A percentile compares a stretch with the other conserved stretches of the same genome.
Evolutionary conservation across 2,888 invertebrate species (phyloP).

Genomic region (Pyrochroa serraticornis): DNA sequence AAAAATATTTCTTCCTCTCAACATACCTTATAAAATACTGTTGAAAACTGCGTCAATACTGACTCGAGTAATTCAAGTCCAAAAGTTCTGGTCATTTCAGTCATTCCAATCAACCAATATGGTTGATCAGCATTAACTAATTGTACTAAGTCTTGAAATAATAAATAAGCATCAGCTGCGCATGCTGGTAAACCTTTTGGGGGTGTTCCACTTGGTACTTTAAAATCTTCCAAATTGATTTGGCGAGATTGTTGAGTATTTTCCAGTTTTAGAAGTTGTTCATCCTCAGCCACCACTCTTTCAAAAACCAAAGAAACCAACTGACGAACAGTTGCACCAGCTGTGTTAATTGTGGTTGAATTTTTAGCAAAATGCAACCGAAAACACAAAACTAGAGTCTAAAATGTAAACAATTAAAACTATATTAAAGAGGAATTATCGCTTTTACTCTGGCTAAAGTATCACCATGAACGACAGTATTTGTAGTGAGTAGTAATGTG

Average conservation of each 20-base stretch:
- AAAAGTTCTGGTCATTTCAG: slow-evolving; percentile 96
- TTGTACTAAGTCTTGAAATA: slow-evolving; percentile 97
- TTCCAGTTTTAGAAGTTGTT: slow-evolving; percentile 54
- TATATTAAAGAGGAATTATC: too few species aligned
- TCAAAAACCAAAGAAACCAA: slow-evolving; percentile 92
- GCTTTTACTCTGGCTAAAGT: slow-evolving; percentile 83
- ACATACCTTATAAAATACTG: slow-evolving; percentile 81
- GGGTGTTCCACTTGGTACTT: slow-evolving; percentile 75
- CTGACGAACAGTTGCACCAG: slow-evolving; percentile 96
- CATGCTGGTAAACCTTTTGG: slow-evolving; percentile 86
- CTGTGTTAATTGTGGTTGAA: slow-evolving; percentile 93
- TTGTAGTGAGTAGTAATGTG: slow-evolving; percentile 93
- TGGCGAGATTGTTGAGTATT: slow-evolving; percentile 52
- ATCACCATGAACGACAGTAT: slow-evolving; percentile 92
- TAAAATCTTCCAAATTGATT: slow-evolving; percentile 79
- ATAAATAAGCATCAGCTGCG: slow-evolving; percentile 91
- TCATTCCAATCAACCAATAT: slow-evolving; percentile 93
- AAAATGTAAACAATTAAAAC: slow-evolving; percentile 36
- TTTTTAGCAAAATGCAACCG: slow-evolving; percentile 96
- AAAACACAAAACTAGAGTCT: slow-evolving; percentile 95
- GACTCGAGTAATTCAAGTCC: slow-evolving; percentile 95
- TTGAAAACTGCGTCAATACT: slow-evolving; percentile 84
- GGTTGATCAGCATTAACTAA: slow-evolving; percentile 96
- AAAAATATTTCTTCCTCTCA: background rate
- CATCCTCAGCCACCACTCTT: slow-evolving; percentile 77